These are phyloP conservation scores for Reticulitermes speratus DNA, from an alignment of 1,140 invertebrate genomes.

Conservation along the genomic window DNA sequence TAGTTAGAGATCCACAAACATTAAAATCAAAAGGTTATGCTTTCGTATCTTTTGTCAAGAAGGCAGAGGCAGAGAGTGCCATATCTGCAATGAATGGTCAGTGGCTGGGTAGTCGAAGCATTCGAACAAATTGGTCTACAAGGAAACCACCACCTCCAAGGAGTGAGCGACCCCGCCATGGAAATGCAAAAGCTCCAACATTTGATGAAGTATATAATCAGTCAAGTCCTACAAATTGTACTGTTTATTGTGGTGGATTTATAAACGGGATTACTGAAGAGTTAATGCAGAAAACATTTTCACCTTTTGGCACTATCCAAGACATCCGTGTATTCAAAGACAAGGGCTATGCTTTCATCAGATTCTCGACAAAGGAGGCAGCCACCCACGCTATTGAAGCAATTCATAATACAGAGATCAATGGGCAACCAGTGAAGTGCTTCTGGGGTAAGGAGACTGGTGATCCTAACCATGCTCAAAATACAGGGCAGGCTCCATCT, in stretches of 20 bases:
- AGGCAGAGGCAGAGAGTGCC: slow-evolving; percentile 96
- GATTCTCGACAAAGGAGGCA: slow-evolving; percentile 95
- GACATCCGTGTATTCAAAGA: slow-evolving; percentile 98
- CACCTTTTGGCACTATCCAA: slow-evolving; percentile 90
- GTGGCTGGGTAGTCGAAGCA: slow-evolving; percentile 96
- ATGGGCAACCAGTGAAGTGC: slow-evolving; percentile 95
- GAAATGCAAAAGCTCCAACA: slow-evolving; percentile 56
- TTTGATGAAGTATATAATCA: slow-evolving; percentile 90
- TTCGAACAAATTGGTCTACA: slow-evolving; percentile 99
- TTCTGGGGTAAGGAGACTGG: slow-evolving; percentile 98
- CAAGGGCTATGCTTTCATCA: slow-evolving; percentile 99
- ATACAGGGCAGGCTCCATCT: slow-evolving; percentile 45
- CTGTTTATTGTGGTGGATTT: slow-evolving; percentile 98
- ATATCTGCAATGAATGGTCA: slow-evolving; percentile 99
- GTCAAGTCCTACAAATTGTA: slow-evolving; percentile 97
- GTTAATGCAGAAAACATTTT: slow-evolving; percentile 93
- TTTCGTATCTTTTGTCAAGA: slow-evolving; percentile 99
- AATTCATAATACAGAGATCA: slow-evolving; percentile 95
- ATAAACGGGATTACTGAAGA: slow-evolving; percentile 92
- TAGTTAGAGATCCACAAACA: slow-evolving; percentile 97
- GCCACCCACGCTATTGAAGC: slow-evolving; percentile 96
- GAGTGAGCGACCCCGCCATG: slow-evolving; percentile 44
- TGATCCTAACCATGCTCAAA: slow-evolving; percentile 63
- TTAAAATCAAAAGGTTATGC: slow-evolving; percentile 99
- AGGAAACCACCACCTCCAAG: slow-evolving; percentile 86